A percentile compares a stretch with the other conserved stretches of the same genome.
phyloP scores from a whole-genome alignment of 2,888 invertebrate species.

The Tiliacea aurago region DNA sequence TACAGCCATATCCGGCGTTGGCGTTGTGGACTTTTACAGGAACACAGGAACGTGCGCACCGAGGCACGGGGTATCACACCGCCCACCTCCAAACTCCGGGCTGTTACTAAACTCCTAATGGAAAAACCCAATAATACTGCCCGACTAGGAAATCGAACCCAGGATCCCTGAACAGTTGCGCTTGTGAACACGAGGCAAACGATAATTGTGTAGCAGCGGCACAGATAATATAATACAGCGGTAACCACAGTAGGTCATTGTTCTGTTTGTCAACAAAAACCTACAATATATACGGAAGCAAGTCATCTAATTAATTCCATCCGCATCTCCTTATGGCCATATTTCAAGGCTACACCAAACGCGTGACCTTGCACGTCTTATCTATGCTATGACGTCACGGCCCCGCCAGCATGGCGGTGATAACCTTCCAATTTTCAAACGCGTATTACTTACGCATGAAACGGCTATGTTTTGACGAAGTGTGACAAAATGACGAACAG shows the following conservation, averaged over 20 bases:
- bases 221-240: too few relatives aligned
- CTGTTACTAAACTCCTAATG: too few relatives aligned
- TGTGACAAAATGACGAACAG: constrained; percentile 26
- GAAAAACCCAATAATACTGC: too few relatives aligned
- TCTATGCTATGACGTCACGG: constrained; percentile 55
- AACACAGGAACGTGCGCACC: too few relatives aligned
- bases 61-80: too few relatives aligned
- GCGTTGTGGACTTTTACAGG: too few relatives aligned
- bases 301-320: constrained; percentile 33
- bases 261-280: constrained; percentile 37
- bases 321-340: constrained; percentile 22
- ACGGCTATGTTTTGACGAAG: constrained; percentile 13
- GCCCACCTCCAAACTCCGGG: too few relatives aligned
- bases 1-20: too few relatives aligned
- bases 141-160: too few relatives aligned
- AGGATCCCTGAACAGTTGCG: too few relatives aligned
- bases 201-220: too few relatives aligned
- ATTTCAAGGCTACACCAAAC: constrained; percentile 38
- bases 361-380: constrained; percentile 54
- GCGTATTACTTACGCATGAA: constrained; percentile 50
- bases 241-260: background rate
- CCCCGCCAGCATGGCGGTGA: constrained; percentile 45
- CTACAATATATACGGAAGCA: constrained; percentile 31
- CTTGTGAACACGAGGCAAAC: too few relatives aligned
- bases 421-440: constrained; percentile 57